Evolutionary conservation across 92 coral and sea anemone genomes (phyloP).

Genomic region (Porites rus): DNA sequence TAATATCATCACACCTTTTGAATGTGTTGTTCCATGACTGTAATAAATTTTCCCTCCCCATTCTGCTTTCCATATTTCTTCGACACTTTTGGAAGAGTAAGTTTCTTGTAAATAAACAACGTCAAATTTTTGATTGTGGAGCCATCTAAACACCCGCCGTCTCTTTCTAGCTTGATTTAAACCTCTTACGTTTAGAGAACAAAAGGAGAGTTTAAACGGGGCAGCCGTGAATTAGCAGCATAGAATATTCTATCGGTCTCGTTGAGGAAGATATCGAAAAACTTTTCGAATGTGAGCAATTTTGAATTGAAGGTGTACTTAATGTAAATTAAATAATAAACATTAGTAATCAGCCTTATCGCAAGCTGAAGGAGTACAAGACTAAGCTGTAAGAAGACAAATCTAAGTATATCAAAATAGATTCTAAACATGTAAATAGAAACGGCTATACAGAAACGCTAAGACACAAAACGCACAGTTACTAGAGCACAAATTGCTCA

Average conservation of each 20-base stretch:
- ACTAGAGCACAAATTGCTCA: neutral
- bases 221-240: neutral
- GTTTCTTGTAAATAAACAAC: constrained; percentile 3
- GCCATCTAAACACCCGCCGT: neutral
- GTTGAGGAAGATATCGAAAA: too few relatives aligned
- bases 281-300: too few relatives aligned
- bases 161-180: neutral
- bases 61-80: constrained; percentile 29
- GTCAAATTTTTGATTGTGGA: neutral
- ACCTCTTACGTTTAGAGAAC: constrained; percentile 3
- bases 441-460: too few relatives aligned
- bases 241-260: too few relatives aligned
- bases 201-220: neutral
- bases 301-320: too few relatives aligned
- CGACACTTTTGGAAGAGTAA: neutral
- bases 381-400: neutral
- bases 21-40: constrained; percentile 33
- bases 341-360: neutral
- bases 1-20: constrained; percentile 42
- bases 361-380: neutral
- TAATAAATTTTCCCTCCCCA: constrained; percentile 46
- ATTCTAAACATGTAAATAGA: neutral
- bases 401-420: neutral
- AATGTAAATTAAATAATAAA: neutral
- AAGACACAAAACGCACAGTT: neutral